Conservation (phyloP, 2,113 vertebrate species). For the Lepus timidus region DNA sequence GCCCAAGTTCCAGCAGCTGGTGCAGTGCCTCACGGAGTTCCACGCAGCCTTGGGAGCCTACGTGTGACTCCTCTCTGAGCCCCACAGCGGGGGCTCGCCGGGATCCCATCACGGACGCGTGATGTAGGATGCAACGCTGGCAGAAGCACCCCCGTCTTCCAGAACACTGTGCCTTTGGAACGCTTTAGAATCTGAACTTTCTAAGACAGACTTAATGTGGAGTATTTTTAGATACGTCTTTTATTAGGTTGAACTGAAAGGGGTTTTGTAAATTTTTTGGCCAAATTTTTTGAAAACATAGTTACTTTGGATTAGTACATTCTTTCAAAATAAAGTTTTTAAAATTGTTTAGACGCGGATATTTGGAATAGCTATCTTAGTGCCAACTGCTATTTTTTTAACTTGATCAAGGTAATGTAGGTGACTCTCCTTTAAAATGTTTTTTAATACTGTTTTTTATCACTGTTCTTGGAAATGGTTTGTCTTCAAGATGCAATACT, state of each 20-base stretch:
- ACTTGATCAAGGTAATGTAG: conserved; percentile 83
- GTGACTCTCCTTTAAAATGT: conserved; percentile 76
- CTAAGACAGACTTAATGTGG: conserved; percentile 83
- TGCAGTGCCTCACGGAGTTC: conserved; percentile 99
- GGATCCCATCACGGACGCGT: conserved; percentile 65
- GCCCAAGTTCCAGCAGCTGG: conserved; percentile 99
- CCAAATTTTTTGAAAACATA: conserved; percentile 84
- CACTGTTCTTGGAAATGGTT: conserved; percentile 79
- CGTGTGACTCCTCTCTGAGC: conserved; percentile 88
- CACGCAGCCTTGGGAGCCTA: conserved; percentile 98
- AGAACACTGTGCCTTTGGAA: conserved; percentile 92
- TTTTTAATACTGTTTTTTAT: conserved; percentile 73
- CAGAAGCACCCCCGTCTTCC: conserved; percentile 86
- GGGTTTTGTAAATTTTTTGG: conserved; percentile 82
- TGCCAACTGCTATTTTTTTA: conserved; percentile 86
- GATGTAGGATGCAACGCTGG: conserved; percentile 71
- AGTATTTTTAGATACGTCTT: conserved; percentile 88
- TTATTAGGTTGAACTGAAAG: conserved; percentile 86
- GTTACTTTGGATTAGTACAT: conserved; percentile 81
- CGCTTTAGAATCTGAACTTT: conserved; percentile 85
- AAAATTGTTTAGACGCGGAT: conserved; percentile 84
- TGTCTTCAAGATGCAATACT: conserved; percentile 81
- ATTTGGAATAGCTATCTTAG: conserved; percentile 88
- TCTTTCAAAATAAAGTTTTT: conserved; percentile 84
- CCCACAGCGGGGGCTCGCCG: conserved; percentile 3